phyloP scores from a whole-genome alignment of 2,113 vertebrate genomes.

The Coryphaenoides rupestris region DNA sequence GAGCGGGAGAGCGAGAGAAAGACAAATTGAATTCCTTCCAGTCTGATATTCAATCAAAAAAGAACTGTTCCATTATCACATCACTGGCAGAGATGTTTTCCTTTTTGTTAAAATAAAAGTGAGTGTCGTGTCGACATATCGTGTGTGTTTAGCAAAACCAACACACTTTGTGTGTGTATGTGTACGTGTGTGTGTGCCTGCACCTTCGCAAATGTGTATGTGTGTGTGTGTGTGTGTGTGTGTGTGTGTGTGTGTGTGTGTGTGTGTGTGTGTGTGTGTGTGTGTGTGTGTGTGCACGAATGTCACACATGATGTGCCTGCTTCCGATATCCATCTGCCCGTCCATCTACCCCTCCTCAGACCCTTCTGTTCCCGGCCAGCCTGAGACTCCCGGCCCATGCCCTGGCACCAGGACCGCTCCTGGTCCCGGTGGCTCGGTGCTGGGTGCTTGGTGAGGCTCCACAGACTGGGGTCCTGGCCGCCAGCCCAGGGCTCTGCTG shows the following conservation, averaged over 20 bases:
- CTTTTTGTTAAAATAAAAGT: too few species aligned
- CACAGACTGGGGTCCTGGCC: not conserved
- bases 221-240: too few species aligned
- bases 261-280: too few species aligned
- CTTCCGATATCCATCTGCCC: not conserved
- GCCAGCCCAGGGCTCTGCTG: not conserved
- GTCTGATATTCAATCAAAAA: not conserved
- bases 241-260: too few species aligned
- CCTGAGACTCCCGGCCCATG: constrained; percentile 2
- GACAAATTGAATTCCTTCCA: constrained; percentile 26
- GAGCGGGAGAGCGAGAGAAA: constrained; percentile 22
- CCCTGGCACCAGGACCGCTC: constrained; percentile 15
- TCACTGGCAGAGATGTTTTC: not conserved
- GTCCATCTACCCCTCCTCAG: not conserved
- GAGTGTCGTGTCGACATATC: too few species aligned
- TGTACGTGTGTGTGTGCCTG: too few species aligned
- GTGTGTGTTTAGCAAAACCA: too few species aligned
- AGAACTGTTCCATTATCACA: not conserved
- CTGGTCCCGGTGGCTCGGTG: constrained; percentile 14
- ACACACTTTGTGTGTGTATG: too few species aligned
- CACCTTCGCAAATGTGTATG: too few species aligned
- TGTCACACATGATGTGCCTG: not conserved
- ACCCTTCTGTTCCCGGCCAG: not conserved
- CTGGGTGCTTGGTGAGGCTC: too few species aligned
- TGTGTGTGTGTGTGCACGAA: too few species aligned